Evolutionary conservation across 1,140 invertebrate species (phyloP).

Genomic region (Drosophila sturtevanti): DNA sequence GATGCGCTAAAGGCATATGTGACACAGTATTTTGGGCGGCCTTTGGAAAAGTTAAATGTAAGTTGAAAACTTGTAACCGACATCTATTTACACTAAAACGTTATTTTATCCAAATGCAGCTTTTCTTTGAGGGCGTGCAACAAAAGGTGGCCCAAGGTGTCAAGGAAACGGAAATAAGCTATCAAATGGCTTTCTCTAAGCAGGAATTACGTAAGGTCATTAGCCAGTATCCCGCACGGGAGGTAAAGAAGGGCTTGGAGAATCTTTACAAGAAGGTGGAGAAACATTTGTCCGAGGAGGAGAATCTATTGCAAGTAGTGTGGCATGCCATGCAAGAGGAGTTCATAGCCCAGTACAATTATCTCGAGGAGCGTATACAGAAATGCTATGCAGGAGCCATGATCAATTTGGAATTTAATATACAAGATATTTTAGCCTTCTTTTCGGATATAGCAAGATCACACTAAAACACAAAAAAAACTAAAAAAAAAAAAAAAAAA

Average conservation of each 20-base stretch:
- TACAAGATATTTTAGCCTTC: conserved; percentile 96
- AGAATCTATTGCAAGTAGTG: conserved; percentile 96
- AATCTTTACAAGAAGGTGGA: conserved; percentile 98
- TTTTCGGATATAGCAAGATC: conserved; percentile 99
- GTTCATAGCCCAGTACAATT: conserved; percentile 98
- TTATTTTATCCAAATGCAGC: conserved; percentile 83
- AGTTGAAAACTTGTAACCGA: conserved; percentile 29
- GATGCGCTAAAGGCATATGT: conserved; percentile 96
- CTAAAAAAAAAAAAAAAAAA: neutral
- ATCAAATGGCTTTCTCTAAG: conserved; percentile 98
- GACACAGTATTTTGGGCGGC: conserved; percentile 96
- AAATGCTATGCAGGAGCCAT: conserved; percentile 98
- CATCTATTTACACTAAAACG: neutral
- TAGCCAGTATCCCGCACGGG: conserved; percentile 96
- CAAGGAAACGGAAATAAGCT: conserved; percentile 98
- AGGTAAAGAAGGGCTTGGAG: conserved; percentile 98
- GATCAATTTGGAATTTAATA: conserved; percentile 97
- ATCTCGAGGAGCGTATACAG: conserved; percentile 96
- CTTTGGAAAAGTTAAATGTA: conserved; percentile 97
- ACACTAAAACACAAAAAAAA: conserved; percentile 83
- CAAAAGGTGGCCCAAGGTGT: conserved; percentile 95
- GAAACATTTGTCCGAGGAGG: conserved; percentile 97
- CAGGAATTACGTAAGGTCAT: conserved; percentile 98
- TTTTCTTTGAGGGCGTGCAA: conserved; percentile 98
- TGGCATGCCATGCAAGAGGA: conserved; percentile 99